Evolutionary conservation across 2,113 vertebrate species (phyloP).

Genomic region (human): DNA sequence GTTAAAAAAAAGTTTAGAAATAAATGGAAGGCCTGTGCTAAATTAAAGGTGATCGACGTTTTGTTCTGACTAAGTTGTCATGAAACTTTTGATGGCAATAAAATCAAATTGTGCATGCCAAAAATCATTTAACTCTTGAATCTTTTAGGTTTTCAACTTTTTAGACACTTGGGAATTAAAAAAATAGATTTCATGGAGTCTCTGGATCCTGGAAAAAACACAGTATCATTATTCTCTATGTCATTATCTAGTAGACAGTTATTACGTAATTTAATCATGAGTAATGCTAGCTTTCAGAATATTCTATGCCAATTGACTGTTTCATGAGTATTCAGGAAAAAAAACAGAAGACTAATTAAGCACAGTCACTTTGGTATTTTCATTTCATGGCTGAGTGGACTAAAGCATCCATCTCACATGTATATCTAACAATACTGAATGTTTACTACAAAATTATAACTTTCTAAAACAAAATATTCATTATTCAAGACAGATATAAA

Average conservation of each 20-base stretch:
- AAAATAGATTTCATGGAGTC: not conserved
- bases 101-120: slow-evolving; percentile 2
- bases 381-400: slow-evolving; percentile 35
- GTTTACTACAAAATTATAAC: slow-evolving; percentile 34
- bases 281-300: not conserved
- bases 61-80: slow-evolving; percentile 32
- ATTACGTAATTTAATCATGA: slow-evolving; percentile 36
- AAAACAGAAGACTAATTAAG: slow-evolving; percentile 53
- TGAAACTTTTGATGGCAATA: slow-evolving; percentile 26
- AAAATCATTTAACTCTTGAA: slow-evolving; percentile 50
- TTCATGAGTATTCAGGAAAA: slow-evolving; percentile 55
- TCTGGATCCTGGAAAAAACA: slow-evolving; percentile 42
- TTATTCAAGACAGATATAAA: slow-evolving; percentile 44
- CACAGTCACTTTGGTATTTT: slow-evolving; percentile 44
- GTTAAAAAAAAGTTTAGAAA: not conserved
- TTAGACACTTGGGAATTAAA: slow-evolving; percentile 43
- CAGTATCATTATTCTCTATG: slow-evolving; percentile 31
- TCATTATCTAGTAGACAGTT: not conserved
- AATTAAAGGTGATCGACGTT: slow-evolving; percentile 43
- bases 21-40: not conserved
- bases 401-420: not conserved
- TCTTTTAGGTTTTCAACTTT: slow-evolving; percentile 42
- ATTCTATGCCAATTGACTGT: not conserved
- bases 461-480: slow-evolving; percentile 31
- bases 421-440: slow-evolving; percentile 7